Conservation (phyloP, 2,888 invertebrate genomes). For the Willowsia nigromaculata region DNA sequence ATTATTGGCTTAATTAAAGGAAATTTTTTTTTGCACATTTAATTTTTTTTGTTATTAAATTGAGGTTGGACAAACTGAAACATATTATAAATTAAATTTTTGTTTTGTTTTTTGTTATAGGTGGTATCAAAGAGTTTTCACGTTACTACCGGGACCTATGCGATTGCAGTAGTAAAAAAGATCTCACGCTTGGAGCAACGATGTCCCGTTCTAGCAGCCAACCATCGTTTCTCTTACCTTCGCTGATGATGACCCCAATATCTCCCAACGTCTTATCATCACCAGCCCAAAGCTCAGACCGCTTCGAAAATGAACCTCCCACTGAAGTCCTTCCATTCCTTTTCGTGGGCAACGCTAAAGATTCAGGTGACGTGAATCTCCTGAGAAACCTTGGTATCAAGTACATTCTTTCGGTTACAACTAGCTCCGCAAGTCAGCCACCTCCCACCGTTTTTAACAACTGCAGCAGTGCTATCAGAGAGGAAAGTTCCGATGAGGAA, state of each 20-base stretch:
- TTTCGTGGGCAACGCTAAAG: slow-evolving; percentile 83
- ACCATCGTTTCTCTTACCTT: slow-evolving; percentile 43
- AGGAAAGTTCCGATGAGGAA: slow-evolving; percentile 3
- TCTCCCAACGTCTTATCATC: slow-evolving; percentile 53
- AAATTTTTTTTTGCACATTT: background rate
- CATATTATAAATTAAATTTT: background rate
- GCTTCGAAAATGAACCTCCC: slow-evolving; percentile 79
- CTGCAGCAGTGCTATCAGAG: slow-evolving; percentile 3
- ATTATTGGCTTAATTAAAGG: background rate
- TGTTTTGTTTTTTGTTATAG: background rate
- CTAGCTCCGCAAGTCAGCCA: background rate
- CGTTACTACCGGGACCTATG: slow-evolving; percentile 36
- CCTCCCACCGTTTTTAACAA: slow-evolving; percentile 12
- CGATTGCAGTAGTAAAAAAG: slow-evolving; percentile 50
- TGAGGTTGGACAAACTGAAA: too few species aligned
- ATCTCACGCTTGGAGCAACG: slow-evolving; percentile 61
- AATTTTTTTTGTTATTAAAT: too few species aligned
- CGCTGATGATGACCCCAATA: slow-evolving; percentile 37
- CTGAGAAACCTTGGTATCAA: slow-evolving; percentile 80
- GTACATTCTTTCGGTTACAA: slow-evolving; percentile 74
- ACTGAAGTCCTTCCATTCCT: slow-evolving; percentile 83
- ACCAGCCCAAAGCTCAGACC: slow-evolving; percentile 36
- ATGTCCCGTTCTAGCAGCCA: slow-evolving; percentile 64
- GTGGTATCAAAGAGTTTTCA: slow-evolving; percentile 38
- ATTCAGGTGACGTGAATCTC: slow-evolving; percentile 82